These are phyloP conservation scores for Xyrauchen texanus DNA, from an alignment of 2,113 vertebrate genomes.

Conservation along the genomic window DNA sequence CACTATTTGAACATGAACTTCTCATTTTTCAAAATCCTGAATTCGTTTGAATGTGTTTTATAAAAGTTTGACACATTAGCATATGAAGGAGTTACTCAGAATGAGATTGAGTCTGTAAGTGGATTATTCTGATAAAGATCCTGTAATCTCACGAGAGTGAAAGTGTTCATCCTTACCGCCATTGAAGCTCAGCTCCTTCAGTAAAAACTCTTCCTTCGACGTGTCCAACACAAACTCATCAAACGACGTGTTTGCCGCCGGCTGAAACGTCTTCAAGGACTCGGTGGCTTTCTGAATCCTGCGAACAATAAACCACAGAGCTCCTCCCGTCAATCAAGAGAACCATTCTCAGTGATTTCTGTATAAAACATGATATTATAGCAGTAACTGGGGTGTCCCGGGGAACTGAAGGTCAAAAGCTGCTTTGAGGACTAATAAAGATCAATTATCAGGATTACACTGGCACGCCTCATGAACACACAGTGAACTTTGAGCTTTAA, in stretches of 20 bases:
- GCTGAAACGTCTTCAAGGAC: slow-evolving; percentile 87
- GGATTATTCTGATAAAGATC: background rate
- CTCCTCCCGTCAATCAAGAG: too few species aligned
- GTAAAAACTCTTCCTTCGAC: slow-evolving; percentile 82
- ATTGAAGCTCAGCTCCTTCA: slow-evolving; percentile 86
- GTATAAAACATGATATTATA: background rate
- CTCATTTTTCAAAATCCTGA: too few species aligned
- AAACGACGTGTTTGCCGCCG: slow-evolving; percentile 87
- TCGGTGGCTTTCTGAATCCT: slow-evolving; percentile 96
- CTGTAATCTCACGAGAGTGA: background rate
- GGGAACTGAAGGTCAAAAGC: slow-evolving; percentile 57
- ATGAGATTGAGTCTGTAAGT: too few species aligned
- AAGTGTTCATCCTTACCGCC: slow-evolving; percentile 76
- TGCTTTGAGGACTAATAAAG: slow-evolving; percentile 57
- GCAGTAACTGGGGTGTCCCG: background rate
- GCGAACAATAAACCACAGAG: background rate
- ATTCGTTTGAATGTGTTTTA: too few species aligned
- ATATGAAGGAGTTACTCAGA: too few species aligned
- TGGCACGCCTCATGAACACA: background rate
- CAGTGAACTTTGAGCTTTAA: slow-evolving; percentile 18
- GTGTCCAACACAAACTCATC: slow-evolving; percentile 89
- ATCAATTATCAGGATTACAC: slow-evolving; percentile 67
- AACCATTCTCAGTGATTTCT: too few species aligned
- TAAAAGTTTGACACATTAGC: too few species aligned
- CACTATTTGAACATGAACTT: too few species aligned